Evolutionary conservation across 2,797 vertebrate species (phyloP).

Genomic region (Pantherophis vulpinus): DNA sequence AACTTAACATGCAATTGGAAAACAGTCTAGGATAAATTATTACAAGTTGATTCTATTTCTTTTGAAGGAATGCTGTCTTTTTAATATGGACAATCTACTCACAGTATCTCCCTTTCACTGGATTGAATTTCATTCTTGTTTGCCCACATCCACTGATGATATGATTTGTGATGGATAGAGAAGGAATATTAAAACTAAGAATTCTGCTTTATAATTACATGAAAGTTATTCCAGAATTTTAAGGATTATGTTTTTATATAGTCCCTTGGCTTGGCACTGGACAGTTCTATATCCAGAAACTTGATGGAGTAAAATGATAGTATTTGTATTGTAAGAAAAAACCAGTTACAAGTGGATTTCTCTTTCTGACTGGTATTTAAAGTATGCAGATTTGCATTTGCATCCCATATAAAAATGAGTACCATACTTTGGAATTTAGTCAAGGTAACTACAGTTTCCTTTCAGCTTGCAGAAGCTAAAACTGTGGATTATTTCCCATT

Average conservation of each 20-base stretch:
- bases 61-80: background rate
- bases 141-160: background rate
- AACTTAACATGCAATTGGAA: background rate
- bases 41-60: background rate
- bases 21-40: background rate
- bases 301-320: background rate
- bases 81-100: background rate
- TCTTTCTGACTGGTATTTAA: background rate
- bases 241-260: background rate
- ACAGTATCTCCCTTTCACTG: background rate
- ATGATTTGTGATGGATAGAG: background rate
- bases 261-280: background rate
- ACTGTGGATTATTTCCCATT: background rate
- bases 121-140: background rate
- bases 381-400: background rate
- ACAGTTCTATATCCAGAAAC: background rate
- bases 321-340: background rate
- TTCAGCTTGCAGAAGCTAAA: background rate
- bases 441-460: background rate
- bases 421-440: background rate
- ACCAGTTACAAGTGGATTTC: background rate
- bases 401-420: background rate
- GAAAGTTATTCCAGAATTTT: background rate
- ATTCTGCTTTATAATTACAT: background rate
- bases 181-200: background rate